These are phyloP conservation scores for Chrysolina americana DNA, from an alignment of 2,888 invertebrate genomes.

Conservation along the genomic window DNA sequence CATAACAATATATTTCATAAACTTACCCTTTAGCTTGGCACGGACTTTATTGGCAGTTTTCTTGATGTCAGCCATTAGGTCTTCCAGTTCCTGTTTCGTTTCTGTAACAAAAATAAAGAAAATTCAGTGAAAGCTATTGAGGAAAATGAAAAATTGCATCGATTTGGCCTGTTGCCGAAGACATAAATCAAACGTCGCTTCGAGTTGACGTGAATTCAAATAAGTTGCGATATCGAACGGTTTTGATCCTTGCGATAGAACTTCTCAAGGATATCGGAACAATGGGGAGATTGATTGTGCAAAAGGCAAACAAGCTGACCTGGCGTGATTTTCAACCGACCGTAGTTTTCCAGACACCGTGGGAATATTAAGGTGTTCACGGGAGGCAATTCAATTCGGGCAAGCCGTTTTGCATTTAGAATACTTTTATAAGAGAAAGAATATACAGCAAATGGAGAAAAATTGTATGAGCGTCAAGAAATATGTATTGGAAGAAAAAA, in stretches of 20 bases:
- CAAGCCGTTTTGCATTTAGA: neutral
- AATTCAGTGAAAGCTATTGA: neutral
- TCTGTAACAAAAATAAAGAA: constrained; percentile 78
- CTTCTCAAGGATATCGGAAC: neutral
- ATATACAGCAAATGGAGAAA: too few relatives aligned
- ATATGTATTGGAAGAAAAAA: too few relatives aligned
- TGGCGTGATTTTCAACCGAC: neutral
- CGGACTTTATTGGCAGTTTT: constrained; percentile 99
- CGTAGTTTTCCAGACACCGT: neutral
- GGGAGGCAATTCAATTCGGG: neutral
- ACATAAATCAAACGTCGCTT: constrained; percentile 16
- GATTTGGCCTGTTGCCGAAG: constrained; percentile 23
- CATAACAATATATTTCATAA: neutral
- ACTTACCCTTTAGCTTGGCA: constrained; percentile 96
- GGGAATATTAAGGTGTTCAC: neutral
- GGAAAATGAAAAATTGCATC: constrained; percentile 11
- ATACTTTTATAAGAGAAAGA: too few relatives aligned
- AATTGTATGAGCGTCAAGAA: too few relatives aligned
- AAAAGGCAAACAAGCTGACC: neutral
- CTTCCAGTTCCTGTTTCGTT: constrained; percentile 99
- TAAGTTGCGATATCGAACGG: constrained; percentile 12
- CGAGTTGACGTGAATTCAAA: constrained; percentile 24
- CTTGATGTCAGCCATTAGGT: constrained; percentile 99
- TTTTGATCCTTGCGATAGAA: neutral
- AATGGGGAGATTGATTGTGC: neutral